phyloP scores from a whole-genome alignment of 1,140 invertebrate species.

The Nephila pilipes region DNA sequence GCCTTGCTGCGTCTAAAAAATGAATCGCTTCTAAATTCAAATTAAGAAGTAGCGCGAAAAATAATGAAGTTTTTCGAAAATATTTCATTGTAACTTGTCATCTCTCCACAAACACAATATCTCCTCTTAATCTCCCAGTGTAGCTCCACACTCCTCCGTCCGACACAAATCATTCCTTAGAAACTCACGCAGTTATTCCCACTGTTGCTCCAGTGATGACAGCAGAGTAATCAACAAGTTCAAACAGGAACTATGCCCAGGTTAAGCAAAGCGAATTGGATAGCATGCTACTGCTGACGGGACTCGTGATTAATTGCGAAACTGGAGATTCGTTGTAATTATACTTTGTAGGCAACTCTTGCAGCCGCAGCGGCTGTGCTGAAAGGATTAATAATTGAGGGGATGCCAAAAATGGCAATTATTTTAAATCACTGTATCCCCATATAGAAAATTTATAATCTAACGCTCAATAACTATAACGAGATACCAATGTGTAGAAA shows the following conservation, averaged over 20 bases:
- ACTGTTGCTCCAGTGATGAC: conserved; percentile 4
- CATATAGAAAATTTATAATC: not conserved
- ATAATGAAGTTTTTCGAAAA: not conserved
- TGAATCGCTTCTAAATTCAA: too few species aligned
- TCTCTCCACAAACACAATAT: not conserved
- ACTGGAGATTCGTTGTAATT: conserved; percentile 51
- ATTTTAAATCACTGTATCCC: conserved; percentile 34
- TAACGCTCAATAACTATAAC: not conserved
- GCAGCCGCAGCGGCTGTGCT: not conserved
- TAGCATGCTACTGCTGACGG: conserved; percentile 48
- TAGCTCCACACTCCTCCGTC: not conserved
- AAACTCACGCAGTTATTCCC: conserved; percentile 8
- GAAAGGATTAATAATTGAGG: conserved; percentile 28
- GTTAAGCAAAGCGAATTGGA: conserved; percentile 51
- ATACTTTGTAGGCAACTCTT: not conserved
- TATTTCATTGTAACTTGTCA: not conserved
- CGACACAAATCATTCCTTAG: not conserved
- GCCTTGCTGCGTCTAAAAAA: too few species aligned
- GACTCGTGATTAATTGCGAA: conserved; percentile 29
- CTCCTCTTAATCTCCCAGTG: not conserved
- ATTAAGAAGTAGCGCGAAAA: too few species aligned
- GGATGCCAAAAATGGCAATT: conserved; percentile 43
- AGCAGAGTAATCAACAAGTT: conserved; percentile 58
- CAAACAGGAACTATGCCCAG: conserved; percentile 12
- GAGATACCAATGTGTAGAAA: not conserved